Conservation (phyloP, 2,113 vertebrate genomes). For the Epinephelus fuscoguttatus region DNA sequence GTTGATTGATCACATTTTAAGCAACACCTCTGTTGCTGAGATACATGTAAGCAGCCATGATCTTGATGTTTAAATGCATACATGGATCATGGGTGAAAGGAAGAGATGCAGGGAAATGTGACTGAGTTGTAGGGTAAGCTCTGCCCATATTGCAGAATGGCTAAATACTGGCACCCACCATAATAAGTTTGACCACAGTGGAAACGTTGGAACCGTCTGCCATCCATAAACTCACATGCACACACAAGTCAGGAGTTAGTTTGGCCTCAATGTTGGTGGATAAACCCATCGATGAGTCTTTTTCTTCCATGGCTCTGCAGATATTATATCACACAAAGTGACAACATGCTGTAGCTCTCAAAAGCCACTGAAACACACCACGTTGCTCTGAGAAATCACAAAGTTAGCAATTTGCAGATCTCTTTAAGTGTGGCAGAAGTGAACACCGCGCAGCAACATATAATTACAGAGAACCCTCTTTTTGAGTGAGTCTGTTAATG, state of each 20-base stretch:
- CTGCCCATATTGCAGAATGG: background rate
- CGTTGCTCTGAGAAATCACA: constrained; percentile 7
- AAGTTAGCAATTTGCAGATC: constrained; percentile 36
- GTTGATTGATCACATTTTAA: background rate
- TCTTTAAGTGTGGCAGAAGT: constrained; percentile 5
- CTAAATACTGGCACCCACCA: background rate
- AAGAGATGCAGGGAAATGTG: background rate
- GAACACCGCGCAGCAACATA: constrained; percentile 40
- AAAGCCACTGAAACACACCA: background rate
- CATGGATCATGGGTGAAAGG: background rate
- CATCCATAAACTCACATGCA: background rate
- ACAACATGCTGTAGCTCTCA: background rate
- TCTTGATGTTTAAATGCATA: background rate
- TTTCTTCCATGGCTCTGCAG: constrained; percentile 20
- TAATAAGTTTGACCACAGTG: constrained; percentile 13
- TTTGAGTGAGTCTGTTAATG: constrained; percentile 17
- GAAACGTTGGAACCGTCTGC: constrained; percentile 43
- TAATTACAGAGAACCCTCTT: constrained; percentile 66
- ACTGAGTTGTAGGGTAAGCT: background rate
- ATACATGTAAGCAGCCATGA: background rate
- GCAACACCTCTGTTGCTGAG: background rate
- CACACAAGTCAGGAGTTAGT: constrained; percentile 26
- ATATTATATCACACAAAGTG: constrained; percentile 40
- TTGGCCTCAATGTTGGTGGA: constrained; percentile 33
- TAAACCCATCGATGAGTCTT: constrained; percentile 32